Base-by-base conservation (phyloP, 2,113 vertebrate genomes). In the Chaetops frenatus region DNA sequence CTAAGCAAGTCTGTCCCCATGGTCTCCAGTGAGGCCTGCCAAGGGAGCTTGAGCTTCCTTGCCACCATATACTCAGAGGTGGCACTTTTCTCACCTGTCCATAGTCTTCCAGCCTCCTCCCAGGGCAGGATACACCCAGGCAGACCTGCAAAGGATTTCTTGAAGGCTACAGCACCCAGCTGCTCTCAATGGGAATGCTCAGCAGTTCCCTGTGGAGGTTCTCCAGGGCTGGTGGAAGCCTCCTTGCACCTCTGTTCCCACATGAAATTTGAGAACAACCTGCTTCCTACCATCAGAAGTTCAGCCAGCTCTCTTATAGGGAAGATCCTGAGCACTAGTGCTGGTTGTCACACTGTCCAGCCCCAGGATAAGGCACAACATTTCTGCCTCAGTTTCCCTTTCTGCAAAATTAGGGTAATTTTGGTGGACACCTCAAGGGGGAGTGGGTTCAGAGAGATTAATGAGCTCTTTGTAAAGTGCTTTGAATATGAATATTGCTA, bases 321-420 rank as follows among this genome's bases (percentile, higher is more conserved):
- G 54, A 33, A 72, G 35, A 21, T 17, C 29, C 23, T 81, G 77
- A 57, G 65, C 27, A 7, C 18, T 4, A 36, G 21, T 38, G 51
- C 28, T 36, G 51, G 25, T 40, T 64, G 35, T 86, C 44, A 51
- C 28, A 4, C 42, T 40, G 35, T 42, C 51, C 35, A 78, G 44
- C 20, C 38, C 12, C 57, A 44, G 64, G 22, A 44, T 50, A 60
- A 56, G 48, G n/a, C 47, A 78, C 40, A 92, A 27, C n/a, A 31
- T 81, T 78, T 36, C 72, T 94, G 90, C 88, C 95, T 97, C 92
- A 90, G 88, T 95, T 96, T 91, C 90, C 77, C 60, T 86, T 74
- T 64, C 40, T 81, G 72, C 48, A 83, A 74, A 92, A 93, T 64
- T 10, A 48, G 20, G 28, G 62, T 84, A 71, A 83, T 74, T 84